phyloP scores from a whole-genome alignment of 2,797 vertebrate species.

The Sciurus vulgaris region DNA sequence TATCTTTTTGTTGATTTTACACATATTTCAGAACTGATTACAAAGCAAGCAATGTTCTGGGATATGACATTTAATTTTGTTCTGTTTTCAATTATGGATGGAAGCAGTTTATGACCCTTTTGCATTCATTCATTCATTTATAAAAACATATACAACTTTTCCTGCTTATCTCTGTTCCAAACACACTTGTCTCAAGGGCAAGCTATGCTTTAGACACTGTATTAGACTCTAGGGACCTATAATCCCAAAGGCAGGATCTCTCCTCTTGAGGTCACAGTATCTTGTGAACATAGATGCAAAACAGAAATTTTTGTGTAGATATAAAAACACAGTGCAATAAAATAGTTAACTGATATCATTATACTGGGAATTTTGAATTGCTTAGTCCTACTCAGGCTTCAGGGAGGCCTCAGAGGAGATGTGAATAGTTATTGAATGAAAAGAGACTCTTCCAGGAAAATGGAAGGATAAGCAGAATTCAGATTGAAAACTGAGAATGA shows the following conservation, averaged over 20 bases:
- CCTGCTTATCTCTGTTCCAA: background rate
- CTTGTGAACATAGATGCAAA: background rate
- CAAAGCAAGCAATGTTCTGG: conserved; percentile 38
- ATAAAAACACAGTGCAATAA: background rate
- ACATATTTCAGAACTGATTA: conserved; percentile 67
- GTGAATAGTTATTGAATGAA: background rate
- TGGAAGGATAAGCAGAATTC: background rate
- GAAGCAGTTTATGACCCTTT: background rate
- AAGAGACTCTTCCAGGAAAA: background rate
- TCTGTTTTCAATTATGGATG: conserved; percentile 61
- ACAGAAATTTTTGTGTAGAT: conserved; percentile 20
- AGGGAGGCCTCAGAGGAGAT: background rate
- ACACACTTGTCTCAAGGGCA: background rate
- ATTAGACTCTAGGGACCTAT: background rate
- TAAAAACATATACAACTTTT: conserved; percentile 9
- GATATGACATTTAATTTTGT: conserved; percentile 50
- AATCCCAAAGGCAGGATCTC: background rate
- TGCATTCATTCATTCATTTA: conserved; percentile 7
- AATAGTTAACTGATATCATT: background rate
- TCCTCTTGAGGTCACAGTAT: background rate
- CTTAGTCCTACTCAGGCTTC: background rate
- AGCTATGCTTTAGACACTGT: background rate
- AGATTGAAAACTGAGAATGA: background rate
- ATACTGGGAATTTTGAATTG: background rate
- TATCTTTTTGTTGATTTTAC: conserved; percentile 62